Evolutionary conservation across 2,888 invertebrate genomes (phyloP).

Genomic region (Meteorus colon): DNA sequence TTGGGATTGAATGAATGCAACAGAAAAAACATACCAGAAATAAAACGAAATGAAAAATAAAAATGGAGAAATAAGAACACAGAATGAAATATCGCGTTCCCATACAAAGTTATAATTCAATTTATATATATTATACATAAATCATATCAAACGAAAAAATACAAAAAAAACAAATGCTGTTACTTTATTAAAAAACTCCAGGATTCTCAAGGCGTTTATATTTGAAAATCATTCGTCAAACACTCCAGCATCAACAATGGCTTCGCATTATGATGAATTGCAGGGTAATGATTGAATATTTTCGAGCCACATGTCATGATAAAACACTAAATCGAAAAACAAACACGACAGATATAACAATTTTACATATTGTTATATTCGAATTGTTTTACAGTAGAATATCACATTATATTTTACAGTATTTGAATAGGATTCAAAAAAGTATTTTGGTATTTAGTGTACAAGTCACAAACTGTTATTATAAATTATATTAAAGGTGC

Average conservation of each 20-base stretch:
- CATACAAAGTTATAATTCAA: conserved; percentile 50
- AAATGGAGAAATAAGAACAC: background rate
- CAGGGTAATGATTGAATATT: conserved; percentile 32
- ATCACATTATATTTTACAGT: background rate
- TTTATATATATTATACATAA: conserved; percentile 49
- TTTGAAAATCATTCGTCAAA: conserved; percentile 35
- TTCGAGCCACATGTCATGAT: background rate
- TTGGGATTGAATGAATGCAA: conserved; percentile 26
- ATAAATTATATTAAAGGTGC: background rate
- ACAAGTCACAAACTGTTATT: background rate
- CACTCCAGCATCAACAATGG: conserved; percentile 21
- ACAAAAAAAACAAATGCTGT: conserved; percentile 22
- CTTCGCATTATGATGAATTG: conserved; percentile 27
- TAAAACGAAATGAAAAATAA: conserved; percentile 35
- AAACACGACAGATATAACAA: conserved; percentile 37
- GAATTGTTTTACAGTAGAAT: background rate
- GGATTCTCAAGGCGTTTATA: conserved; percentile 51
- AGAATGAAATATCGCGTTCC: conserved; percentile 30
- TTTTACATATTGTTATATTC: conserved; percentile 41
- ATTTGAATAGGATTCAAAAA: background rate
- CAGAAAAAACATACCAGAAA: conserved; percentile 12
- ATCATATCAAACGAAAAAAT: conserved; percentile 52
- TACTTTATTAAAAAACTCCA: conserved; percentile 46
- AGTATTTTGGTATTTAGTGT: conserved; percentile 3
- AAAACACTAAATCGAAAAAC: conserved; percentile 11